Percentiles rank a stretch among this genome's conserved stretches.
These are phyloP conservation scores for Zoroaster sp. DNA, from an alignment of 53 echinoderm and acorn worm genomes.

Conservation along the genomic window DNA sequence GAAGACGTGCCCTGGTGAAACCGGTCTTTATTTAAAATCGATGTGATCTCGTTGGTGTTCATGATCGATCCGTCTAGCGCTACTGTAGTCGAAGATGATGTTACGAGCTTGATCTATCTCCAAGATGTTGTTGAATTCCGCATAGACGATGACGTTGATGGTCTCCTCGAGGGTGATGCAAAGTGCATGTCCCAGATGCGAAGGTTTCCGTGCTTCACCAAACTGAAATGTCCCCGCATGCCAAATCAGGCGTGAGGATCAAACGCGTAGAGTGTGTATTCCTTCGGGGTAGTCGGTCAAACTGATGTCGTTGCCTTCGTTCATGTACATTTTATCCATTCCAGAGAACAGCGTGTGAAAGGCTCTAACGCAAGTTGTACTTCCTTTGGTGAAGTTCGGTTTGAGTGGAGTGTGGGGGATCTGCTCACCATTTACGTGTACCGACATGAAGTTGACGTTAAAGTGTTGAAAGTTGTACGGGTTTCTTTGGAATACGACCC, in stretches of 20 bases:
- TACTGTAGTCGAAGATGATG: too few species aligned
- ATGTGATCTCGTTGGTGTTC: too few species aligned
- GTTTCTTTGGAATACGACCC: constrained; percentile 12
- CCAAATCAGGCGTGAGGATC: constrained; percentile 34
- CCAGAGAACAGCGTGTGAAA: not conserved
- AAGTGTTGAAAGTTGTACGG: constrained; percentile 42
- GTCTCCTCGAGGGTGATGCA: not conserved
- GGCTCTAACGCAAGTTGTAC: not conserved
- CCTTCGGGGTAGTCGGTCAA: not conserved
- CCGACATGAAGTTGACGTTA: not conserved
- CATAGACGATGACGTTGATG: too few species aligned
- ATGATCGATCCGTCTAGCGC: too few species aligned
- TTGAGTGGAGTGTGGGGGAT: not conserved
- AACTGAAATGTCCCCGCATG: not conserved
- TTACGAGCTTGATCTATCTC: too few species aligned
- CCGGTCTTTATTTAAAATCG: too few species aligned
- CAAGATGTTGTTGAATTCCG: too few species aligned
- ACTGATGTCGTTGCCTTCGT: not conserved
- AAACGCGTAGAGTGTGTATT: constrained; percentile 9
- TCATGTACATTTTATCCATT: not conserved
- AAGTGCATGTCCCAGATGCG: constrained; percentile 61
- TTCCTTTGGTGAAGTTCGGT: not conserved
- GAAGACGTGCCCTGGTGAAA: too few species aligned
- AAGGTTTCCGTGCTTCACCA: constrained; percentile 16
- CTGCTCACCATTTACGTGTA: not conserved